Evolutionary conservation across 1,140 invertebrate species (phyloP).

Genomic region (Belonocnema kinseyi): DNA sequence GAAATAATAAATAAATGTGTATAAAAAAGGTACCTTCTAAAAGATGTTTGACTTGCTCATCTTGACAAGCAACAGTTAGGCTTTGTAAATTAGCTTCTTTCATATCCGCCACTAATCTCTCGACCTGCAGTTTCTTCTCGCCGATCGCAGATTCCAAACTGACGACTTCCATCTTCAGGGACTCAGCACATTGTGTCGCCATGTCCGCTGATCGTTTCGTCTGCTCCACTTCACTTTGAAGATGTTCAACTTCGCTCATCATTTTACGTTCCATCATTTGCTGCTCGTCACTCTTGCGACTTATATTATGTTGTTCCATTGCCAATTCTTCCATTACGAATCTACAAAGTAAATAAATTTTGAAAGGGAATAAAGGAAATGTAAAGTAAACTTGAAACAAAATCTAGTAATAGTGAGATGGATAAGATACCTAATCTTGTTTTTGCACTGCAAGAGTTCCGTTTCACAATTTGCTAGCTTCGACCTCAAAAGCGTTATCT

Average conservation of each 20-base stretch:
- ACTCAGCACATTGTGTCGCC: constrained; percentile 87
- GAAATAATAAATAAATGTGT: neutral
- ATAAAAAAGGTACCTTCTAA: constrained; percentile 79
- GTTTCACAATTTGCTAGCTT: constrained; percentile 92
- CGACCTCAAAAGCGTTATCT: constrained; percentile 87
- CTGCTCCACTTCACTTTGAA: constrained; percentile 89
- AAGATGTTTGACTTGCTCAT: constrained; percentile 87
- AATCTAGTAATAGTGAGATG: constrained; percentile 20
- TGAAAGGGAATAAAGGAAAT: neutral
- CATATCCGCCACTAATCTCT: constrained; percentile 90
- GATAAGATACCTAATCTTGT: constrained; percentile 84
- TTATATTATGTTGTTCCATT: constrained; percentile 76
- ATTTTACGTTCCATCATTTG: constrained; percentile 86
- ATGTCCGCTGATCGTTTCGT: constrained; percentile 88
- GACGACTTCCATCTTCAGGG: constrained; percentile 86
- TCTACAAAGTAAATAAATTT: constrained; percentile 62
- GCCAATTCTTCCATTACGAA: constrained; percentile 80
- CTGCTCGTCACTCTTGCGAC: constrained; percentile 78
- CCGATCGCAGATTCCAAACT: constrained; percentile 86
- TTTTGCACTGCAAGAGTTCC: constrained; percentile 91
- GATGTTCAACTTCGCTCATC: constrained; percentile 85
- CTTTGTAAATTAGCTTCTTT: constrained; percentile 94
- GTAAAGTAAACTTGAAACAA: neutral
- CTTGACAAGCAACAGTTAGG: constrained; percentile 85
- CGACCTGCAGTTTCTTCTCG: constrained; percentile 90